Percentiles rank a stretch among this genome's conserved stretches.
These are phyloP conservation scores for Amblyraja radiata DNA, from an alignment of 2,797 vertebrate species.

Conservation along the genomic window DNA sequence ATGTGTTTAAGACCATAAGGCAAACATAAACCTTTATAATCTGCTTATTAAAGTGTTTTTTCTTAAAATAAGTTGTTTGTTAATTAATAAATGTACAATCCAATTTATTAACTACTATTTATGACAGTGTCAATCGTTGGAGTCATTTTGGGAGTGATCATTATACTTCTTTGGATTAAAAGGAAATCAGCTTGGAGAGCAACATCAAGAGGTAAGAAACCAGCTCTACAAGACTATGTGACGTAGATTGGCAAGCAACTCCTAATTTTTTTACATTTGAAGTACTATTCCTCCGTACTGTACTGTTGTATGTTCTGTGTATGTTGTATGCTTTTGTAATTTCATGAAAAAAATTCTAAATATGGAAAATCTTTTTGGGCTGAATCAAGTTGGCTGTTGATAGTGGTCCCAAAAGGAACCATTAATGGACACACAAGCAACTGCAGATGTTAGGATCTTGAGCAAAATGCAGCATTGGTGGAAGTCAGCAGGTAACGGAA, in stretches of 20 bases:
- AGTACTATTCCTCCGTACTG: not conserved
- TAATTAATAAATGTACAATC: not conserved
- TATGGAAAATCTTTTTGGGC: not conserved
- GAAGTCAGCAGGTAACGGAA: too few species aligned
- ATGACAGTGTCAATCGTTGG: constrained; percentile 7
- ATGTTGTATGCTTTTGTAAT: not conserved
- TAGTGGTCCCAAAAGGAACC: too few species aligned
- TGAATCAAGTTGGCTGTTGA: too few species aligned
- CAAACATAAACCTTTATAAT: not conserved
- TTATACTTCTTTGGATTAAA: constrained; percentile 3
- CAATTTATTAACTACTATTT: not conserved
- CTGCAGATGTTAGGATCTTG: too few species aligned
- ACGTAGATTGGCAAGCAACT: not conserved
- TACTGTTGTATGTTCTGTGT: too few species aligned
- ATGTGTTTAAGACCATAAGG: not conserved
- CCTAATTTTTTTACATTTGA: not conserved
- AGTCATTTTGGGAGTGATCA: constrained; percentile 1
- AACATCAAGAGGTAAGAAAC: not conserved
- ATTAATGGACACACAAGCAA: too few species aligned
- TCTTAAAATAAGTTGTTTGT: not conserved
- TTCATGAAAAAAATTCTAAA: not conserved
- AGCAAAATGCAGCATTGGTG: too few species aligned
- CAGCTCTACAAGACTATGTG: not conserved
- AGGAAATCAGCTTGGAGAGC: not conserved
- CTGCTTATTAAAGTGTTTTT: not conserved